These are phyloP conservation scores for Cololabis saira DNA, from an alignment of 2,113 vertebrate species.

Conservation along the genomic window DNA sequence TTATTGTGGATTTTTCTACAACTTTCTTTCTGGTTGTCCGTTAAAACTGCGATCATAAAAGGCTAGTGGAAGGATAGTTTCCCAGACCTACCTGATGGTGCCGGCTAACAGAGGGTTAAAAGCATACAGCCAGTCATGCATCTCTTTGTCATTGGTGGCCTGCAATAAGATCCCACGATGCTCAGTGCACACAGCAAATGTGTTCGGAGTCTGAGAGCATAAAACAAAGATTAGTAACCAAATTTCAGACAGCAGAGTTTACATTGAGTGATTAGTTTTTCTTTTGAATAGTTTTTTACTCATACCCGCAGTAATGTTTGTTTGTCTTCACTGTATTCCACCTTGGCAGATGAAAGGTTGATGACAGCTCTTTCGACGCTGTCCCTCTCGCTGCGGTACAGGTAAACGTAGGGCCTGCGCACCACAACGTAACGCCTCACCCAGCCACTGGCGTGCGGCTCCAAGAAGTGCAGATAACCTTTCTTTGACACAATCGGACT, in stretches of 20 bases:
- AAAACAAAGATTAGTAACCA: conserved; percentile 4
- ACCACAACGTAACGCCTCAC: conserved; percentile 95
- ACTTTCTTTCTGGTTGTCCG: too few relatives aligned
- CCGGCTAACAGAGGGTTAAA: conserved; percentile 98
- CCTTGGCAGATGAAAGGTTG: conserved; percentile 96
- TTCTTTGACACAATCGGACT: conserved; percentile 98
- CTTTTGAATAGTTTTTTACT: background rate
- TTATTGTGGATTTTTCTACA: too few relatives aligned
- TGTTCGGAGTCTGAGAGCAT: conserved; percentile 91
- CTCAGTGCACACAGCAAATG: conserved; percentile 95
- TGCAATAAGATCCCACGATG: conserved; percentile 96
- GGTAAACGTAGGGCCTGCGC: conserved; percentile 92
- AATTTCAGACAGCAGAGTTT: background rate
- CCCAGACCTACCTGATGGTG: conserved; percentile 90
- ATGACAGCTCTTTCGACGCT: conserved; percentile 92
- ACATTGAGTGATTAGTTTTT: background rate
- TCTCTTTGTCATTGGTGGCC: conserved; percentile 96
- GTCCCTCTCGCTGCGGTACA: conserved; percentile 95
- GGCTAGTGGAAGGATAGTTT: background rate
- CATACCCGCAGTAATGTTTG: conserved; percentile 95
- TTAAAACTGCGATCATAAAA: background rate
- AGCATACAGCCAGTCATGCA: conserved; percentile 98
- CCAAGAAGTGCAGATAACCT: conserved; percentile 96
- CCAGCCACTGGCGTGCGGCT: conserved; percentile 95
- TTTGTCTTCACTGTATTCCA: conserved; percentile 98